These are phyloP conservation scores for Characodon lateralis DNA, from an alignment of 2,797 vertebrate genomes.

Conservation along the genomic window DNA sequence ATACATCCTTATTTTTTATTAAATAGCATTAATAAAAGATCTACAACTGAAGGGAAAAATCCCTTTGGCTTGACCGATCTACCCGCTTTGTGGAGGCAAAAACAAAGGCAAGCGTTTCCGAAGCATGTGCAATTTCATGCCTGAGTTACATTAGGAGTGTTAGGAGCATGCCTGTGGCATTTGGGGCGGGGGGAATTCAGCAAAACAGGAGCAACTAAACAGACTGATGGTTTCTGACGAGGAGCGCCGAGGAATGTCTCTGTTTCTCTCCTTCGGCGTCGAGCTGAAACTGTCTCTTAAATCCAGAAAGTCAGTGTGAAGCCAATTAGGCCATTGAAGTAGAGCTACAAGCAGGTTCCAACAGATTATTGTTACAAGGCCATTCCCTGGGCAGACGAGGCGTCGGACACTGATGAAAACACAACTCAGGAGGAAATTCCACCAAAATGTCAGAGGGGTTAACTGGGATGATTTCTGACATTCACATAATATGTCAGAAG, in stretches of 20 bases:
- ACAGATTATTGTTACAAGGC: not conserved
- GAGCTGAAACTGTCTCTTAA: constrained; percentile 60
- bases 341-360: not conserved
- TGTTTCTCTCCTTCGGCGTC: constrained; percentile 33
- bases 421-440: constrained; percentile 58
- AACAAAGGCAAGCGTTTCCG: constrained; percentile 29
- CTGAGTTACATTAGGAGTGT: constrained; percentile 59
- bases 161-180: constrained; percentile 44
- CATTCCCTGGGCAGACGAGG: constrained; percentile 51
- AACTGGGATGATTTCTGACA: constrained; percentile 31
- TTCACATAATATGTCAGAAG: constrained; percentile 4
- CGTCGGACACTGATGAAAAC: constrained; percentile 61
- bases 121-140: constrained; percentile 70
- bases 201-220: constrained; percentile 57
- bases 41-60: not conserved
- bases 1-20: constrained; percentile 12
- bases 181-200: constrained; percentile 26
- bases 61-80: constrained; percentile 18
- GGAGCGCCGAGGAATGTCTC: constrained; percentile 28
- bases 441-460: constrained; percentile 48
- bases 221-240: constrained; percentile 31
- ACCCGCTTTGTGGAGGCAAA: constrained; percentile 2
- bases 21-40: not conserved
- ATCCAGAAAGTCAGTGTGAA: constrained; percentile 63
- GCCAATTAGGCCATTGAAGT: constrained; percentile 65